These are phyloP conservation scores for Syrista parreyssii DNA, from an alignment of 2,888 invertebrate species.

Conservation along the genomic window DNA sequence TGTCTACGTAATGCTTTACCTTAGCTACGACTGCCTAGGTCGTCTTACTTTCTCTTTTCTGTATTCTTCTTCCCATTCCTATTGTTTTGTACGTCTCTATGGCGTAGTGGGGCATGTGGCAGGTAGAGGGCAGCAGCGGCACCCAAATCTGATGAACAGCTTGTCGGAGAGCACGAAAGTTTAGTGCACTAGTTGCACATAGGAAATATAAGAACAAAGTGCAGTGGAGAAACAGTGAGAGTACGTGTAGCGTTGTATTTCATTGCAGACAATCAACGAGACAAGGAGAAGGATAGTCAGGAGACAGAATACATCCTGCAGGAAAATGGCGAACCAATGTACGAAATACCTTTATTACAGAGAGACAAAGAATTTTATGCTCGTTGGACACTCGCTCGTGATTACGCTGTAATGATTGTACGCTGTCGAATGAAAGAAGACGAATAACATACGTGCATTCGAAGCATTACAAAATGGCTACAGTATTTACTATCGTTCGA, in stretches of 20 bases:
- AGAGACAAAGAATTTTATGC: neutral
- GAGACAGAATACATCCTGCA: constrained; percentile 59
- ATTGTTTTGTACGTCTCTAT: neutral
- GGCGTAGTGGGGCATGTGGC: neutral
- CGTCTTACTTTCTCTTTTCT: neutral
- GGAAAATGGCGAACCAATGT: constrained; percentile 60
- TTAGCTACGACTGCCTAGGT: neutral
- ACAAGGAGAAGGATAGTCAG: constrained; percentile 61
- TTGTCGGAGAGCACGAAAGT: neutral
- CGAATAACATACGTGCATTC: constrained; percentile 1
- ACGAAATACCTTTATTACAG: constrained; percentile 41
- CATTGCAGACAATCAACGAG: constrained; percentile 60
- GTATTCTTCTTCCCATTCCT: neutral
- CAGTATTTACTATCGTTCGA: neutral
- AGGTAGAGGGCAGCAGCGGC: neutral
- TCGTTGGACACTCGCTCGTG: neutral
- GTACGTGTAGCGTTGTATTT: constrained; percentile 38
- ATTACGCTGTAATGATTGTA: neutral
- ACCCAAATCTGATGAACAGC: neutral
- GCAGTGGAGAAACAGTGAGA: constrained; percentile 8
- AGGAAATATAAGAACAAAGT: neutral
- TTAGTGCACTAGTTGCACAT: neutral
- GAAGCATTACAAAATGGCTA: neutral
- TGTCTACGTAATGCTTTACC: neutral
- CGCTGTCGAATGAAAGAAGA: constrained; percentile 7